Base-by-base conservation (phyloP, 2,888 invertebrate species). In the Listrodromus nycthemerus region DNA sequence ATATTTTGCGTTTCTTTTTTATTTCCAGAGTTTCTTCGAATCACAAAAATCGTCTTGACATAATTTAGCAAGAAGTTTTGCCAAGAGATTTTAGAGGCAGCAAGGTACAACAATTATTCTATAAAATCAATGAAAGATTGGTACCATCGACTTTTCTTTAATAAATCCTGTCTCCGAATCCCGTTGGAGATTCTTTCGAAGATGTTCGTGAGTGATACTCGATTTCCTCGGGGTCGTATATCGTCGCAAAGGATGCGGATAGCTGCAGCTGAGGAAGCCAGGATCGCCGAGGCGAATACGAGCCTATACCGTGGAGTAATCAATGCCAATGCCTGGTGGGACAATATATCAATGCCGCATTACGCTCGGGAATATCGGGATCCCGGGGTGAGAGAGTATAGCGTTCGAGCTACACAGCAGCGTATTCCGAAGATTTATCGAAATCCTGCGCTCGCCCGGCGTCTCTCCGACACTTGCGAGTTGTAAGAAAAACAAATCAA, bases 331-430 rank as follows among this genome's bases (percentile, higher is more conserved):
- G 65, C 37, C 65, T 66, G 27, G 48, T 75, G 58, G 58, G 65
- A 70, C 58, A 58, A 71, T 83, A 79, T 50, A 83, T 83, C 83
- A 65, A 75, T 83, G 58, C 55, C 37, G 37, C 70, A 79, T 82
- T 74, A 79, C 70, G 55, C 66, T 58, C 48, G 48, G 48, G 75
- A 75, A 83, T 83, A 73, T 66, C 24, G 30, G 48, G 58, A 10
- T 24, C 16, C 27, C 16, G 66, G 30, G 55, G 37, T 55, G 65
- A 65, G 52, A 19, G 69, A 63, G 13, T 19, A 63, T 45, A 50
- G 21, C 50, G 48, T 10, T 37, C 21, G 55, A 33, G 19, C 41
- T 67, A 33, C 50, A 69, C 48, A 45, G 48, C 66, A 30, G 7
- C 33, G 63, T 63, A 37, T 71, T 73, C 55, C 65, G 8, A 33